Evolutionary conservation across 2,113 vertebrate genomes (phyloP), one percentile per base, ranked within the genome.

Genomic region (Eclectus roratus): DNA sequence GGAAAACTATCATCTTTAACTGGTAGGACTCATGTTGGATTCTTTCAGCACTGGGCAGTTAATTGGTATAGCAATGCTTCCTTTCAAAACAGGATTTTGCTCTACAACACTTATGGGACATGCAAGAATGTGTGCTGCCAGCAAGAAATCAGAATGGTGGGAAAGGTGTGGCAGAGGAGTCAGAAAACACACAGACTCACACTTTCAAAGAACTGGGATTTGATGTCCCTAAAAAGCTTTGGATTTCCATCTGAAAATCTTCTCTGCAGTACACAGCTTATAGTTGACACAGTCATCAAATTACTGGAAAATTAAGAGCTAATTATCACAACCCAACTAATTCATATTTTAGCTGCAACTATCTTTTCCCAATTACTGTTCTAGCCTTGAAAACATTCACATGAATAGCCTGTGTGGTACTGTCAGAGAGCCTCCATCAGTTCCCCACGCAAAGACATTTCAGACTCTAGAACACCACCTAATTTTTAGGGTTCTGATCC

Each of bases 331-430:
- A 80, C 29, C 56, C 66, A 91, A 86, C 43, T 69, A 66, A 87
- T 60, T 69, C 10, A 35, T 52, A 79, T 73, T 85, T 82, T 37
- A 77, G n/a, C 13, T 70, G 46, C 41, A 77, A 82, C 37, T 76
- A 29, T 49, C 31, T 94, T 85, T 46, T 89, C 8, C 64, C 81
- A 79, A 68, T 88, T 29, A 61, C 19, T 46, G 23, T 58, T 86
- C 61, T 46, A 70, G 46, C 61, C 61, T 81, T 76, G 37, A 71
- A 73, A 89, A 81, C 19, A 11, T 60, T 41, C 63, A 53, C 15
- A 2, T 12, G 49, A 84, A 27, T 3, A 78, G 37, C 21, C 64
- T 9, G 33, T 0, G 0, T 24, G 50, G 23, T 44, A 7, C 20
- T 33, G 15, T 50, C 27, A 7, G 52, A 93, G 11, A 66, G 17